Base-by-base conservation (phyloP, 2,888 invertebrate species). In the Amiota minor region DNA sequence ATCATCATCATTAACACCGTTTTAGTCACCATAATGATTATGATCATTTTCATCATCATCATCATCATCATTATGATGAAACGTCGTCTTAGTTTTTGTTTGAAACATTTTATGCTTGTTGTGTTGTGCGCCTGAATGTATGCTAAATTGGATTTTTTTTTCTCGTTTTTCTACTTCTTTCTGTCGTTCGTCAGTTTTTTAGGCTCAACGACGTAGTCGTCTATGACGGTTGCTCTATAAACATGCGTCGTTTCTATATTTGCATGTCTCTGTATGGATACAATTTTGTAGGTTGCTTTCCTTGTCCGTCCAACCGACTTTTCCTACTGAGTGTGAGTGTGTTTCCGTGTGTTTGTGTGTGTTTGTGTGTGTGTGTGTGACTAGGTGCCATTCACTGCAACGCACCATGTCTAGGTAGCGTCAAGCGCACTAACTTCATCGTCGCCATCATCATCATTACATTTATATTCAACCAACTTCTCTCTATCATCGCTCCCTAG, bases 121-220 rank as follows among this genome's bases (percentile, higher is more conserved):
- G 35, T 35, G 35, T 35, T 35, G 35, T 6, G 76, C 84, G 85
- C 86, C 81, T 76, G 80, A 84, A 86, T 80, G 81, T 86, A 86
- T 84, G 83, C 83, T 84, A 86, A 84, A 84, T 84, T 86, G 75
- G 81, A 75, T 77, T 74, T 76, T 75, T 75, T 72, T 20, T 11
- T 6, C 35, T 77, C 72, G 74, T 75, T 75, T 70, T 72, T 71
- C 53, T 65, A 23, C 20, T 68, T 50, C 35, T 59, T 20, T 55
- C 71, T 69, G 59, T 72, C 61, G 56, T 70, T 73, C 73, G 75
- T 75, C 73, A 71, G 72, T 76, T 62, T 35, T 35, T 67, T 76
- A 68, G 67, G 18, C 53, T 68, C 14, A 46, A 68, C 67, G 53
- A 49, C n/a, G 53, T 45, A 11, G 59, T 20, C 59, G 18, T 10